These are phyloP conservation scores for Hypocryptadius cinnamomeus DNA, from an alignment of 2,113 vertebrate species.

Conservation along the genomic window DNA sequence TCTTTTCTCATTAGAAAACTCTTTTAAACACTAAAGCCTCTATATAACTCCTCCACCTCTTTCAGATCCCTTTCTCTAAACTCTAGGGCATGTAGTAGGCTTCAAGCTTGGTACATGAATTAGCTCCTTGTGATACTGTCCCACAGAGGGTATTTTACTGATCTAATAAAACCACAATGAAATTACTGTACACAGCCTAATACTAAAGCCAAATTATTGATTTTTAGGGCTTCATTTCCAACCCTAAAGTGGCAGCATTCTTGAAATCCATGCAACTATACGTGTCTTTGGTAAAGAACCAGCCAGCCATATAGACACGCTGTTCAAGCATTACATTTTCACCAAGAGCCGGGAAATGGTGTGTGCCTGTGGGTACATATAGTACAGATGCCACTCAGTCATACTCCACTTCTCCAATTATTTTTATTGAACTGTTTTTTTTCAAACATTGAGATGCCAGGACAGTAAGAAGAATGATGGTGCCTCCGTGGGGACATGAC, in stretches of 20 bases:
- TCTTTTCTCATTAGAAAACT: constrained; percentile 41
- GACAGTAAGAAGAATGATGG: neutral
- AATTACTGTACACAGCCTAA: constrained; percentile 53
- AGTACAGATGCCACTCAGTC: constrained; percentile 50
- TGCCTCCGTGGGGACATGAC: neutral
- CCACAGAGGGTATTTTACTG: constrained; percentile 42
- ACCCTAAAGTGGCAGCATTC: constrained; percentile 2
- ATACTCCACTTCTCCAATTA: constrained; percentile 49
- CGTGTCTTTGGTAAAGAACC: constrained; percentile 19
- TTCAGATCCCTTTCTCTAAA: constrained; percentile 7
- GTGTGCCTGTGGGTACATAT: neutral
- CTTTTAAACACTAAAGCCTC: constrained; percentile 43
- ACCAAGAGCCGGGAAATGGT: constrained; percentile 21
- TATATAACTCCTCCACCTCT: neutral
- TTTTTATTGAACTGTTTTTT: constrained; percentile 20
- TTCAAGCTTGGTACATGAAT: constrained; percentile 26
- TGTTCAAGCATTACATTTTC: constrained; percentile 23
- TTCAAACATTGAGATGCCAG: neutral
- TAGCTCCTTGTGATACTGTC: constrained; percentile 33
- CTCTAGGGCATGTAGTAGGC: neutral
- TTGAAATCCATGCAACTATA: constrained; percentile 39
- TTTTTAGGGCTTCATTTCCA: constrained; percentile 45
- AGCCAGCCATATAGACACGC: neutral
- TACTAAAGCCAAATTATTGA: constrained; percentile 52
- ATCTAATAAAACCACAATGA: constrained; percentile 60